Evolutionary conservation across 2,888 invertebrate genomes (phyloP).

Genomic region (Drosophila kokeensis): DNA sequence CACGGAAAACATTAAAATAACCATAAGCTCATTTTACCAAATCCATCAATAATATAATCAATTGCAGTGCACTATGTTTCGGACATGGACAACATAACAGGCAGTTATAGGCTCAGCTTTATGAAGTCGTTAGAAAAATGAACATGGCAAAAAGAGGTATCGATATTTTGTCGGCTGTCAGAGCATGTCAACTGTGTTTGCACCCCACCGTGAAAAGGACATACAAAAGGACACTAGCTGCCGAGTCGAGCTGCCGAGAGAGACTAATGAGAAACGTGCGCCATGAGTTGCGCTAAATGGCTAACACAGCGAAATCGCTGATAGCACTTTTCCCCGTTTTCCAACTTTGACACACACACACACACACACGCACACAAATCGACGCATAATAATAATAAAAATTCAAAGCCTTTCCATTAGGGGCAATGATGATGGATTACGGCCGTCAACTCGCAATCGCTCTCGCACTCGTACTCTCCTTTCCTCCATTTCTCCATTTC

Average conservation of each 20-base stretch:
- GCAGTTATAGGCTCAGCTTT: background rate
- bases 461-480: background rate
- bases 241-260: conserved; percentile 8
- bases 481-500: background rate
- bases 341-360: conserved; percentile 37
- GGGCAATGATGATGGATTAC: conserved; percentile 77
- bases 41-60: conserved; percentile 6
- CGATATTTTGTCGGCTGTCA: conserved; percentile 58
- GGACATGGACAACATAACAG: background rate
- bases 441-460: conserved; percentile 44
- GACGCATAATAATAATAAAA: conserved; percentile 78
- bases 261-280: conserved; percentile 76
- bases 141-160: conserved; percentile 28
- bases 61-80: background rate
- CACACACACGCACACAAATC: conserved; percentile 43
- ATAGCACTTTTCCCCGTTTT: conserved; percentile 32
- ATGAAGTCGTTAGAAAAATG: conserved; percentile 3
- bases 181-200: conserved; percentile 40
- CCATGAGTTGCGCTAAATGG: conserved; percentile 75
- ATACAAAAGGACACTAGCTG: conserved; percentile 26
- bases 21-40: background rate
- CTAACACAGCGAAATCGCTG: conserved; percentile 59
- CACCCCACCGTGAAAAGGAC: conserved; percentile 18
- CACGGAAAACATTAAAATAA: background rate
- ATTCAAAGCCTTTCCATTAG: conserved; percentile 69